Base-by-base conservation (phyloP, 2,888 invertebrate species). In the Calliphora vomitoria region DNA sequence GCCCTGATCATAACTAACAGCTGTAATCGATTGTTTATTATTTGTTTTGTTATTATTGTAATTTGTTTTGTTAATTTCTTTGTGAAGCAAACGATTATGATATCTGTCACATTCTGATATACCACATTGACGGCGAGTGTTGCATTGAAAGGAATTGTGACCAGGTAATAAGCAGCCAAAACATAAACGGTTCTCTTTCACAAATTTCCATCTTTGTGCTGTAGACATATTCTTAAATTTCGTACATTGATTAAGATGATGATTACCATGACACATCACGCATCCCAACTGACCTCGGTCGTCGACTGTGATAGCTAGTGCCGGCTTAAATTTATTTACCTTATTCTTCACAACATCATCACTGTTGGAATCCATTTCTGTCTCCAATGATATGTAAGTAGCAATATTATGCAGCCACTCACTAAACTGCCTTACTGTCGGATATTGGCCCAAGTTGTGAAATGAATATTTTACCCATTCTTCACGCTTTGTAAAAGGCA, bases 381-480 rank as follows among this genome's bases (percentile, higher is more conserved):
- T 76, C 60, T 41, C 60, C 15, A 85, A 15, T 2, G 75, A 72
- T 5, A 72, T 75, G 11, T 76, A 84, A 11, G 31, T 84, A 20
- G 82, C 82, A 13, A 86, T 50, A 20, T 74, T 41, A 47, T 86
- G 86, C 25, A 82, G n/a, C 78, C 82, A 83, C 47, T 50, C 64
- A 47, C 83, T 82, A 68, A 87, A 85, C 18, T 78, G 44, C 0
- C 84, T 50, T n/a, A 87, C 82, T 25, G 25, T 82, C 44, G 84
- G 86, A 20, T 79, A 86, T 11, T 47, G 50, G 1, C 60, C 31
- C 15, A 79, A 15, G 6, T 58, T 68, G 13, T 47, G 58, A 10
- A 84, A 15, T n/a, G 72, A 66, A 55, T 84, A 74, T 41, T 79
- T 71, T 4, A 58, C 38, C 80, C 81, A 85, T 11, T 88, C 76